These are phyloP conservation scores for Nephrotoma flavescens DNA, from an alignment of 2,888 invertebrate genomes.

Conservation along the genomic window DNA sequence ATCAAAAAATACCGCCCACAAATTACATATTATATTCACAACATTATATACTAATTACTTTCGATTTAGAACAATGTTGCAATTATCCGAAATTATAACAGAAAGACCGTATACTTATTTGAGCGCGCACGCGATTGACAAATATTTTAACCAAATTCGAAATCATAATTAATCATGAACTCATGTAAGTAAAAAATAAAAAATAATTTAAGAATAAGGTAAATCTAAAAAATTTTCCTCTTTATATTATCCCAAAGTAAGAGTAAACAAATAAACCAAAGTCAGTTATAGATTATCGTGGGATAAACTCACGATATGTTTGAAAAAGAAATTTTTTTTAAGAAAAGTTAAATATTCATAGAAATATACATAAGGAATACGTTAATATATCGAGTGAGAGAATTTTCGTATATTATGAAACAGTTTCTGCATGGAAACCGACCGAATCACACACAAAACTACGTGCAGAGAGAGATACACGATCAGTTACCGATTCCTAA, in stretches of 20 bases:
- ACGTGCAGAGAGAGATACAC: background rate
- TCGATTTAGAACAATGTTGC: background rate
- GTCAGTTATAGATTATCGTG: conserved; percentile 1
- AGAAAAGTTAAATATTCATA: background rate
- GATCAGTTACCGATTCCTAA: background rate
- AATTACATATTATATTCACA: background rate
- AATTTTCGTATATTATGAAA: background rate
- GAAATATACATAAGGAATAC: background rate
- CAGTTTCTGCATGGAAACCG: background rate
- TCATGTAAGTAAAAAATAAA: background rate
- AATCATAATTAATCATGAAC: conserved; percentile 2
- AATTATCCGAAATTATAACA: background rate
- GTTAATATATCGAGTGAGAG: background rate
- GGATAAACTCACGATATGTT: background rate
- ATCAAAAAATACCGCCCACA: background rate
- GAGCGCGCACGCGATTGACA: conserved; percentile 1
- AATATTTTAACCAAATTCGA: background rate
- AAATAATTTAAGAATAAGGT: background rate
- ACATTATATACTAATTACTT: background rate
- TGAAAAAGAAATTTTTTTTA: background rate
- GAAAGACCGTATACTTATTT: background rate
- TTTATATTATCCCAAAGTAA: background rate
- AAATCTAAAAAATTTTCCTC: background rate
- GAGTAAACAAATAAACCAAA: background rate
- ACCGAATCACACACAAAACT: background rate